Evolutionary conservation across 2,113 vertebrate genomes (phyloP).

Genomic region (Cyprinodon tularosa): DNA sequence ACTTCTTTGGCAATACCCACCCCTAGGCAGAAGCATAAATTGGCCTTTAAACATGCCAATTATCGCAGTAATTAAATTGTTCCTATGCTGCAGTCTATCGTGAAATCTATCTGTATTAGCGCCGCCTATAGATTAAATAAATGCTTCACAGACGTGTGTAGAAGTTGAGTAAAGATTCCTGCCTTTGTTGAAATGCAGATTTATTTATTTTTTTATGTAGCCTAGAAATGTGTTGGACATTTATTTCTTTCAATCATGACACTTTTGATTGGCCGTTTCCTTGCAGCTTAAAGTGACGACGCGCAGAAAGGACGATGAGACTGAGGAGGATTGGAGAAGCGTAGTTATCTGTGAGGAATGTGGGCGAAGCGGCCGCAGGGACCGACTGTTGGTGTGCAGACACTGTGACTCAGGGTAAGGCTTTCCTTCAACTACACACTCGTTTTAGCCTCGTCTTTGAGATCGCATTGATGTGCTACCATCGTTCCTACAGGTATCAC

Average conservation of each 20-base stretch:
- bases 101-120: not conserved
- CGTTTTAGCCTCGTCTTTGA: too few species aligned
- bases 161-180: too few species aligned
- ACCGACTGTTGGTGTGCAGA: slow-evolving; percentile 48
- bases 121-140: not conserved
- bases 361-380: slow-evolving; percentile 55
- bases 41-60: too few species aligned
- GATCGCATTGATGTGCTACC: not conserved
- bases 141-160: too few species aligned
- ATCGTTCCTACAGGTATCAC: slow-evolving; percentile 45
- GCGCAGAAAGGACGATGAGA: not conserved
- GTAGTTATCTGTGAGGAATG: slow-evolving; percentile 63
- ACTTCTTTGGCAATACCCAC: too few species aligned
- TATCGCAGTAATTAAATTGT: not conserved
- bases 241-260: not conserved
- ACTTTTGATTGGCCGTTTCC: not conserved
- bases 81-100: not conserved
- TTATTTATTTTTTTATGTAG: too few species aligned
- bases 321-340: slow-evolving; percentile 30
- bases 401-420: slow-evolving; percentile 65
- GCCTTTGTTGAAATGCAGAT: too few species aligned
- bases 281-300: slow-evolving; percentile 53
- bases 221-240: not conserved
- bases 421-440: not conserved
- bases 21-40: too few species aligned